Evolutionary conservation across 2,888 invertebrate species (phyloP).

Genomic region (Polydrusus cervinus): DNA sequence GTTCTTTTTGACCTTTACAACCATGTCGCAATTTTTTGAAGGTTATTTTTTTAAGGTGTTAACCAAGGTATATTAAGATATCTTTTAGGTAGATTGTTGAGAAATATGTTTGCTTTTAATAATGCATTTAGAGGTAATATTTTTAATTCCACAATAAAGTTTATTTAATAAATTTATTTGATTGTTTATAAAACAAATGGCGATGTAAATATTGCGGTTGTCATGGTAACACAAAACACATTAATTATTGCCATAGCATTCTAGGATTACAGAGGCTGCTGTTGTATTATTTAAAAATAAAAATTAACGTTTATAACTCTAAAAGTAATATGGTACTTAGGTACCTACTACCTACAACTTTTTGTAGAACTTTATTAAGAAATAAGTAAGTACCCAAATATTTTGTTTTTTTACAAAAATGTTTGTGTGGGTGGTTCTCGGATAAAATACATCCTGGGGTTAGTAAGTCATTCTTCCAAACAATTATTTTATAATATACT

Average conservation of each 20-base stretch:
- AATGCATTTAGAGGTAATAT: conserved; percentile 1
- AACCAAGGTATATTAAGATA: conserved; percentile 25
- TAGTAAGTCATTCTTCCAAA: no score
- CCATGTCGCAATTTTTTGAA: conserved; percentile 49
- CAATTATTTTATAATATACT: no score
- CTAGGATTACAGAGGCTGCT: not conserved
- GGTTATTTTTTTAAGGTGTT: conserved; percentile 35
- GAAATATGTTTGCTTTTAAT: conserved; percentile 11
- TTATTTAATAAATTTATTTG: not conserved
- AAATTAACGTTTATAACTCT: not conserved
- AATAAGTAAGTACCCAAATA: no score
- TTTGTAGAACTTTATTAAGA: no score
- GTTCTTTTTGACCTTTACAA: conserved; percentile 53
- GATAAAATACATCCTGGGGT: no score
- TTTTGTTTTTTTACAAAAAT: not conserved
- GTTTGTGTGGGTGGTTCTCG: no score
- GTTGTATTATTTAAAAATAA: not conserved
- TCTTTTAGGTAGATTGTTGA: conserved; percentile 3
- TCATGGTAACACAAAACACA: conserved; percentile 9
- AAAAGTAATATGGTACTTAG: no score
- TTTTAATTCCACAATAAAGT: not conserved
- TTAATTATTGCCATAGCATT: not conserved
- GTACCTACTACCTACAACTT: no score
- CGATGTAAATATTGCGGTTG: conserved; percentile 2
- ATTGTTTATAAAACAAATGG: not conserved